Evolutionary conservation across 2,888 invertebrate genomes (phyloP).

Genomic region (Drosophila flavopinicola): DNA sequence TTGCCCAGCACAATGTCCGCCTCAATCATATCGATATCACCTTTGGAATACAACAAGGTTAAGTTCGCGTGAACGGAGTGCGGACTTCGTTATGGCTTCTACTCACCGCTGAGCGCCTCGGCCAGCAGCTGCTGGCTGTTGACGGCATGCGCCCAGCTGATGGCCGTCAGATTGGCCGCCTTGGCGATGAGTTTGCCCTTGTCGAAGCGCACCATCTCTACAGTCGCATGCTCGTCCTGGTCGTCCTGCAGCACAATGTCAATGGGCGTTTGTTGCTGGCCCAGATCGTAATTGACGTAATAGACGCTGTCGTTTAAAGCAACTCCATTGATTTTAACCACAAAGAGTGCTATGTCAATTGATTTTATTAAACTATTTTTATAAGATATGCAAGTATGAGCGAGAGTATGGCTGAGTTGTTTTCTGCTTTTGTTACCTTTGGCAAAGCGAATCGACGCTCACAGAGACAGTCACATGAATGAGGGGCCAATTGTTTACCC

Average conservation of each 20-base stretch:
- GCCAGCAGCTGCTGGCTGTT: conserved; percentile 89
- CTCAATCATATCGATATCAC: conserved; percentile 91
- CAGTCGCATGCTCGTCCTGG: conserved; percentile 10
- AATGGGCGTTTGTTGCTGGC: not conserved
- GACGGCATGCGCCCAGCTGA: conserved; percentile 94
- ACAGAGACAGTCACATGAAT: conserved; percentile 46
- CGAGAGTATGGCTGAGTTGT: not conserved
- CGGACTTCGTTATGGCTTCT: not conserved
- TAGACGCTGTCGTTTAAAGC: conserved; percentile 47
- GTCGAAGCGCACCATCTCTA: conserved; percentile 39
- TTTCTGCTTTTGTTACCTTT: conserved; percentile 25
- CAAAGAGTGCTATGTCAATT: conserved; percentile 32
- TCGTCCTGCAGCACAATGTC: conserved; percentile 27
- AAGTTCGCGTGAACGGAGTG: not conserved
- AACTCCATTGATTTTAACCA: conserved; percentile 53
- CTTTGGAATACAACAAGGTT: conserved; percentile 73
- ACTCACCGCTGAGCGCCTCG: conserved; percentile 87
- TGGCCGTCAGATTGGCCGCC: conserved; percentile 87
- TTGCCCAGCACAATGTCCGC: conserved; percentile 92
- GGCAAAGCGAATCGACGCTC: conserved; percentile 7
- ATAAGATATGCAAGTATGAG: conserved; percentile 1
- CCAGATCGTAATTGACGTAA: conserved; percentile 45
- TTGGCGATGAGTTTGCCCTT: conserved; percentile 38
- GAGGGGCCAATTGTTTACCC: conserved; percentile 30
- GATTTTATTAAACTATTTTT: conserved; percentile 17